These are phyloP conservation scores for Drosophila stalkeri DNA, from an alignment of 2,888 invertebrate species.

Conservation along the genomic window DNA sequence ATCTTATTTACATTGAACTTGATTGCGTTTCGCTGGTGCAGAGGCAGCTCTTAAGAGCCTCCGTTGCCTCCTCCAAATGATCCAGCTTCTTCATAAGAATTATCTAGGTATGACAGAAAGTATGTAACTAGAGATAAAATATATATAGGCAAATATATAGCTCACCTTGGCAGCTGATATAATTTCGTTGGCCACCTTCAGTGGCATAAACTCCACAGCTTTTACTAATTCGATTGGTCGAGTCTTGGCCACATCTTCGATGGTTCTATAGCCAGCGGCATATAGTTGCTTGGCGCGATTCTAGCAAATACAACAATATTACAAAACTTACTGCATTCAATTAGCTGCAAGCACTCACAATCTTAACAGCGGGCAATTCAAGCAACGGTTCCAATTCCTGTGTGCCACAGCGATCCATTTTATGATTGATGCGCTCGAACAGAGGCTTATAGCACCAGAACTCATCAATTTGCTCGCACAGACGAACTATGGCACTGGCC, in stretches of 20 bases:
- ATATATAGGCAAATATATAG: background rate
- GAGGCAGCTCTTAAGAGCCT: conserved; percentile 85
- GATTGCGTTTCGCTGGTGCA: conserved; percentile 5
- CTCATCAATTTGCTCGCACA: conserved; percentile 92
- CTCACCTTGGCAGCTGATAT: conserved; percentile 92
- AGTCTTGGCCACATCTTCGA: conserved; percentile 91
- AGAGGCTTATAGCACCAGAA: conserved; percentile 94
- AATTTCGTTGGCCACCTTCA: conserved; percentile 91
- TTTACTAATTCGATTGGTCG: conserved; percentile 88
- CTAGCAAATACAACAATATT: conserved; percentile 85
- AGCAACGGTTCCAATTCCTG: conserved; percentile 92
- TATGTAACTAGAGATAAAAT: background rate
- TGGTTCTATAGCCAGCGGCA: conserved; percentile 92
- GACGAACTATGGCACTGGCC: conserved; percentile 91
- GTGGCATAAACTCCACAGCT: conserved; percentile 89
- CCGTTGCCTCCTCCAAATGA: conserved; percentile 93
- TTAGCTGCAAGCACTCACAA: conserved; percentile 85
- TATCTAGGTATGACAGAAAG: conserved; percentile 86
- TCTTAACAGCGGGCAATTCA: conserved; percentile 95
- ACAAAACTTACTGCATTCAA: background rate
- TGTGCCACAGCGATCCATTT: conserved; percentile 93
- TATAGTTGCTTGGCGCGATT: conserved; percentile 92
- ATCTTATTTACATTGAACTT: background rate
- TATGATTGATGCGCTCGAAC: conserved; percentile 89
- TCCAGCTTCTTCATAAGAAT: conserved; percentile 94